A percentile compares a stretch with the other conserved stretches of the same genome.
phyloP scores from a whole-genome alignment of 2,113 vertebrate species.

The Taxidea taxus region DNA sequence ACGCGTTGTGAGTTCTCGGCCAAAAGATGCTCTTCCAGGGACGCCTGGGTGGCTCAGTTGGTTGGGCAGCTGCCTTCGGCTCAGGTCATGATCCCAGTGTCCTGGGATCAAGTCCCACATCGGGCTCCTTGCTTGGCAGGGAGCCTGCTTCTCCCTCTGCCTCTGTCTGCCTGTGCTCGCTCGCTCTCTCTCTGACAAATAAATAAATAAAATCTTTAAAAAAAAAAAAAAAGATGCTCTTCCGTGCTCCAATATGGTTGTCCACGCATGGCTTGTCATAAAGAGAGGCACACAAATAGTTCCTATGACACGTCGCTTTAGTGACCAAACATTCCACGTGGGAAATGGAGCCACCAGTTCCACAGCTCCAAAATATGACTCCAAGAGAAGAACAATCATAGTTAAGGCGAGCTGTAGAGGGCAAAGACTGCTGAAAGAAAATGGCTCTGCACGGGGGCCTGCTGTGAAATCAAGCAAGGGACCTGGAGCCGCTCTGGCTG shows the following conservation, averaged over 20 bases:
- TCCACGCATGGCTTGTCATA: background rate
- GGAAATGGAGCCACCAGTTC: background rate
- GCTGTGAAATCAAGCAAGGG: background rate
- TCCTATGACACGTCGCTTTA: background rate
- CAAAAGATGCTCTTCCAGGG: background rate
- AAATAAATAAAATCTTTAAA: too few species aligned
- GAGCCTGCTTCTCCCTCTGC: too few species aligned
- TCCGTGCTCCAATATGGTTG: background rate
- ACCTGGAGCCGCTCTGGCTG: background rate
- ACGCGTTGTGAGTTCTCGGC: background rate
- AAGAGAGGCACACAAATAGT: background rate
- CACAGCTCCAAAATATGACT: constrained; percentile 1
- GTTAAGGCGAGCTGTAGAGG: background rate
- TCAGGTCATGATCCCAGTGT: too few species aligned
- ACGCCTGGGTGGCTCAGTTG: too few species aligned
- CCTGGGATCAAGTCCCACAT: too few species aligned
- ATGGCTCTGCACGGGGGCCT: background rate
- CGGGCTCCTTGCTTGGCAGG: too few species aligned
- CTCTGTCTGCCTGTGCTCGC: too few species aligned
- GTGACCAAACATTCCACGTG: background rate
- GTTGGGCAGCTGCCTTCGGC: too few species aligned
- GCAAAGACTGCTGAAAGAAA: background rate
- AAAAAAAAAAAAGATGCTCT: too few species aligned
- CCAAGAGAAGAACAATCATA: background rate
- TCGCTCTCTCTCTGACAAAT: too few species aligned